Evolutionary conservation across 2,888 invertebrate species (phyloP), one percentile per base, ranked within the genome.

Genomic region (Volucella inanis): DNA sequence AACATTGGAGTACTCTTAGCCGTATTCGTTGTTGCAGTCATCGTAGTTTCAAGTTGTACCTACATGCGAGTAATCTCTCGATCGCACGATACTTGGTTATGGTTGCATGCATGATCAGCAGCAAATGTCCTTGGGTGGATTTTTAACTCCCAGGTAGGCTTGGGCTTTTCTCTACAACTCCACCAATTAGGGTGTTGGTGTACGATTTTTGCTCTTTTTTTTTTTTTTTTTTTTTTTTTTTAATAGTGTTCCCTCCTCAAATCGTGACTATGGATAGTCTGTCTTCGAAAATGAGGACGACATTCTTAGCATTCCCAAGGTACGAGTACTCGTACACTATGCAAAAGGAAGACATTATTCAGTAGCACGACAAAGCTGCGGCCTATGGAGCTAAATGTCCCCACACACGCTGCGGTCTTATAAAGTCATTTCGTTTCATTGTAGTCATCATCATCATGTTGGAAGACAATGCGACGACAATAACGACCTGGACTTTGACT

Each of bases 81-180:
- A 70, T 81, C 57, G 57, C 59, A 57, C 59, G 57, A 38, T 57
- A 50, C 31, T 31, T 31, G 31, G 39, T 52, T 43, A 52, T 43
- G n/a, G 15, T 47, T 45, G 59, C 65, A 75, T 80, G 74, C 70
- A 65, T 78, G 76, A 65, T 72, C 67, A 50, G 15, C 59, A 22
- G 68, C 50, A 50, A 74, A 85, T 81, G 77, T 85, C 85, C 85
- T 85, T 85, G 81, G 85, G 76, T 81, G 76, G 64, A 74, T 64
- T 74, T n/a, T 55, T 67, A 68, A 41, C 43, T 72, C 18, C 54
- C 62, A 47, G 22, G 62, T 10, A 14, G 22, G 12, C 45, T 74
- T n/a, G 15, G 61, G 31, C 31, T 61, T 59, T 70, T 70, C 54
- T 49, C 31, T 31, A 31, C 31, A 31, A 31, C 31, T 31, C 31